Base-by-base conservation (phyloP, 2,113 vertebrate genomes). In the Gallinago media region DNA sequence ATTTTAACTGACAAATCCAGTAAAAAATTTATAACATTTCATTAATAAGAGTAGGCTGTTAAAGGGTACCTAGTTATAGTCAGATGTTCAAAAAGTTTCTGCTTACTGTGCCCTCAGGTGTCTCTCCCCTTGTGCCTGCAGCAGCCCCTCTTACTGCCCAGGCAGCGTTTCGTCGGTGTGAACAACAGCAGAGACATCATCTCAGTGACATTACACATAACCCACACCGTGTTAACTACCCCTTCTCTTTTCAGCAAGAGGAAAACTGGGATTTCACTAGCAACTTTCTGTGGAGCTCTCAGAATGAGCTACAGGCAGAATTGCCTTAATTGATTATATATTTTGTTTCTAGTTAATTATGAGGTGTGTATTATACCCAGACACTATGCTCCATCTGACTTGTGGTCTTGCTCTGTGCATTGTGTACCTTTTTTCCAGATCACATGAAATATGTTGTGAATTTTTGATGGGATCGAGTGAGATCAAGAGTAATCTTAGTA, bases 11-110 rank as follows among this genome's bases (percentile, higher is more conserved):
- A 75, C 50, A 90, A 94, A 89, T 85, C 55, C 50, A 80, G 67
- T 90, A 86, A 94, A 93, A 86, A 50, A 86, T 40, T 77, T 94
- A 86, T 78, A 68, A 94, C 86, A 52, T 91, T 95, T 92, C 73
- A 78, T 92, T 97, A 88, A 81, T 86, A 92, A 66, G 54, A 94
- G 23, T 61, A 75, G 56, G 20, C 65, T 32, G 34, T 92, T 92
- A 94, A 86, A 93, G 32, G 12, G 38, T 47, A 61, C 72, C 31
- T 88, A 68, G 90, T 89, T 93, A 47, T 12, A 88, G 52, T 90
- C 75, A 84, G 68, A 81, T 58, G 67, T 77, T 92, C 59, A 74
- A 58, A 74, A 88, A 54, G 29, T 76, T 90, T 52, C 42, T 66
- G 67, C 32, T 88, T 71, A 63, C 40, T 50, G n/a, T 83, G 34